Base-by-base conservation (phyloP, 2,888 invertebrate genomes). In the Diogma glabrata region DNA sequence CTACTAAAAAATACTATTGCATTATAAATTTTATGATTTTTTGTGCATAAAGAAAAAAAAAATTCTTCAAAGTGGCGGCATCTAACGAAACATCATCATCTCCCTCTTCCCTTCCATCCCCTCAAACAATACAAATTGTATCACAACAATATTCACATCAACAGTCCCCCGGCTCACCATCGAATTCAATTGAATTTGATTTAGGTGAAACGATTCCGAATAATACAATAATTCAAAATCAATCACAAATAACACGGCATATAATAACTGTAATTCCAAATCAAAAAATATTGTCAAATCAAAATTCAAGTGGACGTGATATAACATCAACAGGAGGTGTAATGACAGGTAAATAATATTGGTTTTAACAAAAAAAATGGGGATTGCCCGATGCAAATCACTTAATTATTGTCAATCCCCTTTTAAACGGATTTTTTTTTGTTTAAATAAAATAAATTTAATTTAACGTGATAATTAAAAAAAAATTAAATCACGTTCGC, bases 281-380 rank as follows among this genome's bases (percentile, higher is more conserved):
- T 43, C 43, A 43, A 9, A 38, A 38, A n/a, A n/a, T n/a, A n/a
- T n/a, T n/a, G n/a, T 24, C 24, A 24, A 24, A 9, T 4, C n/a
- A 24, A 46, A 46, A 24, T 47, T 17, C 30, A 33, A 33, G 26
- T 50, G 45, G 46, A n/a, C 30, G 53, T 23, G 53, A 53, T 20
- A 53, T 53, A 23, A 43, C 53, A 26, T 53, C 53, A 12, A 50
- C 53, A 7, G 53, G 59, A 52, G 59, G 59, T 55, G 57, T 59
- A 43, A 59, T 60, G 60, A 60, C 60, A 60, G 60, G 60, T 60
- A 50, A 40, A 33, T 52, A 47, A 14, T 5, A n/a, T n/a, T n/a
- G n/a, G n/a, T n/a, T n/a, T n/a, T n/a, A n/a, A n/a, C n/a, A n/a
- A n/a, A n/a, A n/a, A n/a, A n/a, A n/a, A n/a, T n/a, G n/a, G n/a